These are phyloP conservation scores for Eupithecia dodoneata DNA, from an alignment of 2,888 invertebrate species.

Conservation along the genomic window DNA sequence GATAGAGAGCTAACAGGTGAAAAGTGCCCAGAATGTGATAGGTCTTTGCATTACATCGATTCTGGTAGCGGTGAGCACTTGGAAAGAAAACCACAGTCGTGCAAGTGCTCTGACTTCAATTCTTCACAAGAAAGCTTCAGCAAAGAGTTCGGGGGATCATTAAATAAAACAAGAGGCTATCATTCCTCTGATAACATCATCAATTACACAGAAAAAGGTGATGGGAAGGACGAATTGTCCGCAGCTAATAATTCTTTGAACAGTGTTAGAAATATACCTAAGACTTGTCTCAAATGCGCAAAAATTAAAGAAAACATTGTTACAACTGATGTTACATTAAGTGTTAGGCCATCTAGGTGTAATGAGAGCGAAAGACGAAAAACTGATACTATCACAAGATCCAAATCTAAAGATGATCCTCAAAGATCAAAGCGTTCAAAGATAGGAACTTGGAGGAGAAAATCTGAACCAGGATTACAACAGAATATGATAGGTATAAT, in stretches of 20 bases:
- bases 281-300: slow-evolving; percentile 78
- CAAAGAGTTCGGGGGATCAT: slow-evolving; percentile 66
- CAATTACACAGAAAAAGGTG: slow-evolving; percentile 66
- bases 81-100: slow-evolving; percentile 66
- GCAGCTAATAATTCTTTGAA: slow-evolving; percentile 67
- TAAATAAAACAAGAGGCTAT: slow-evolving; percentile 75
- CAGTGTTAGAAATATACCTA: slow-evolving; percentile 69
- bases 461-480: slow-evolving; percentile 88
- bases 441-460: slow-evolving; percentile 88
- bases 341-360: slow-evolving; percentile 70
- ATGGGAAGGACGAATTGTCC: slow-evolving; percentile 70
- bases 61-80: slow-evolving; percentile 72
- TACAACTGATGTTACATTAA: slow-evolving; percentile 64
- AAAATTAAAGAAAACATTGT: slow-evolving; percentile 82
- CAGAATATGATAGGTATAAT: slow-evolving; percentile 67
- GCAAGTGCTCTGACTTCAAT: slow-evolving; percentile 77
- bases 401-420: slow-evolving; percentile 81
- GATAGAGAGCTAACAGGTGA: slow-evolving; percentile 58
- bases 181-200: slow-evolving; percentile 79
- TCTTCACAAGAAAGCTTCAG: slow-evolving; percentile 78
- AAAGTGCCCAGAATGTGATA: slow-evolving; percentile 76
- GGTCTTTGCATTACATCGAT: slow-evolving; percentile 74
- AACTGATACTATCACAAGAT: slow-evolving; percentile 72
- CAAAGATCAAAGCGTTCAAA: slow-evolving; percentile 76
- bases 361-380: slow-evolving; percentile 66